These are phyloP conservation scores for Threskiornis aethiopicus DNA, from an alignment of 2,797 vertebrate species.

Conservation along the genomic window DNA sequence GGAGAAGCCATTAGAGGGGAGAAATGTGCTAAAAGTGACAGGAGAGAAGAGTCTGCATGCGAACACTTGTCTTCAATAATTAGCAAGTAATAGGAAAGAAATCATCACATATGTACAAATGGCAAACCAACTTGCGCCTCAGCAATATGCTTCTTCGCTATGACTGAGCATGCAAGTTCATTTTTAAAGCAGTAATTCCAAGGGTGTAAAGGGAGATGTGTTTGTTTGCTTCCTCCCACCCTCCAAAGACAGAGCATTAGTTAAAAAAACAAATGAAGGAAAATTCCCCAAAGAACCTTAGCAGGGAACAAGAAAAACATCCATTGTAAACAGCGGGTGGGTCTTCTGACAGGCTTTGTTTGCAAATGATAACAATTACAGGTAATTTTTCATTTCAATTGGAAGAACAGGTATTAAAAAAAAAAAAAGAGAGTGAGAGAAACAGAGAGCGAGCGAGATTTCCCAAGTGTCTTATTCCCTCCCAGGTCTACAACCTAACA, in stretches of 20 bases:
- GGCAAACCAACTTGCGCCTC: neutral
- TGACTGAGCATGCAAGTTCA: neutral
- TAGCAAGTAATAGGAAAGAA: neutral
- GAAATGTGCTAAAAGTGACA: neutral
- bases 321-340: slow-evolving; percentile 78
- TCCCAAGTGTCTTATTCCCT: slow-evolving; percentile 80
- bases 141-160: neutral
- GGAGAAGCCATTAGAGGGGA: neutral
- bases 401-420: slow-evolving; percentile 68
- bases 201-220: neutral
- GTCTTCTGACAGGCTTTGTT: slow-evolving; percentile 79
- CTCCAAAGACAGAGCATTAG: slow-evolving; percentile 58
- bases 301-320: slow-evolving; percentile 71
- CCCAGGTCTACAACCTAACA: slow-evolving; percentile 80
- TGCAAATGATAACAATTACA: slow-evolving; percentile 81
- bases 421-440: slow-evolving; percentile 1
- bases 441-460: slow-evolving; percentile 40
- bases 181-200: slow-evolving; percentile 41
- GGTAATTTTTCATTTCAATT: slow-evolving; percentile 81
- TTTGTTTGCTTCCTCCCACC: slow-evolving; percentile 37
- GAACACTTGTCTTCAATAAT: neutral
- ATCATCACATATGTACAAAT: neutral
- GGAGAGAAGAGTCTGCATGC: neutral
- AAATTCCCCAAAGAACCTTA: slow-evolving; percentile 73
- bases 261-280: slow-evolving; percentile 72